Evolutionary conservation across 2,888 invertebrate species (phyloP), one percentile per base, ranked within the genome.

Genomic region (Creontiades dilutus): DNA sequence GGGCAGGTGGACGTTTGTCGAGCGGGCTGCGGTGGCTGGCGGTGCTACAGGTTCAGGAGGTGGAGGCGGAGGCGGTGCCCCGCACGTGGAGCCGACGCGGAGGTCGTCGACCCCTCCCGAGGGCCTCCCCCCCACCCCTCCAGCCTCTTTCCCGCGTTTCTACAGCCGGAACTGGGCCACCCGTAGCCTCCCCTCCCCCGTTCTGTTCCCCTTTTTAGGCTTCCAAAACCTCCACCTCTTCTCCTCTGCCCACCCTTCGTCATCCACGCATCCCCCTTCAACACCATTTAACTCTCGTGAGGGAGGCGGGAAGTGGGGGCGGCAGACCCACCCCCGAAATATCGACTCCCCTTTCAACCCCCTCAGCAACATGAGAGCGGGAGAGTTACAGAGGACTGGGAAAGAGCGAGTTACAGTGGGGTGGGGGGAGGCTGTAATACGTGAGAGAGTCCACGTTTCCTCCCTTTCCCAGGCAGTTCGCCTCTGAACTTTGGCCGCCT

Each of bases 31-130:
- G 87, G 76, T 27, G 87, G 75, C 76, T 27, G 57, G 47, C 57
- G 91, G 80, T 82, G 52, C 82, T 82, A 82, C 82, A 82, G 82
- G 82, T 91, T 90, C 91, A 91, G 92, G 92, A 92, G 92, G 92
- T 47, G 14, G 68, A 23, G 80, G 89, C 46, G 27, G 82, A 37
- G 78, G 48, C 46, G 23, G 68, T 23, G 76, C 9, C 13, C 61
- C 85, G 88, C 88, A 78, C 75, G 75, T 86, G 86, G 78, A 78
- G 47, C 76, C 80, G 87, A n/a, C 19, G 19, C 48, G 52, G 37
- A 76, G 82, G 23, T 52, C 57, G 76, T 57, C 76, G 89, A 57
- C 90, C 68, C n/a, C 55, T 78, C 48, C 68, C 52, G 86, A 55
- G n/a, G 84, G 16, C 48, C 90, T 68, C 91, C 89, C 90, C 91